phyloP scores from a whole-genome alignment of 2,113 vertebrate species.

The Catharus fuscescens region DNA sequence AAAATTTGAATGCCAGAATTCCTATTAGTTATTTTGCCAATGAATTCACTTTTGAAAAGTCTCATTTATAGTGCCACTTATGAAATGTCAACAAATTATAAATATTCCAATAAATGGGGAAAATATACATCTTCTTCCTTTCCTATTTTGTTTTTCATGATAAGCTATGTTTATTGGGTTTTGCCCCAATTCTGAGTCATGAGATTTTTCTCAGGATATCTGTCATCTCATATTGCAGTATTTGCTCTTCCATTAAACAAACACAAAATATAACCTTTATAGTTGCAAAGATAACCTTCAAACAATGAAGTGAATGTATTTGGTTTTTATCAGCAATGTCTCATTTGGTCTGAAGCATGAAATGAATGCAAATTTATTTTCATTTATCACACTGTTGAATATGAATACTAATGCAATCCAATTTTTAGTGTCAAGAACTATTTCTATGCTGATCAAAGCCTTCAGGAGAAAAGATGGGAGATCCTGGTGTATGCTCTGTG shows the following conservation, averaged over 20 bases:
- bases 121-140: neutral
- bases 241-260: constrained; percentile 9
- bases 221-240: neutral
- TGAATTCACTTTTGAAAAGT: neutral
- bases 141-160: neutral
- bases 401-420: constrained; percentile 20
- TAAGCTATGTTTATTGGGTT: neutral
- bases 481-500: neutral
- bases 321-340: constrained; percentile 12
- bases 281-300: constrained; percentile 49
- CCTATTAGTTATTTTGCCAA: neutral
- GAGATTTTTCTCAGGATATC: neutral
- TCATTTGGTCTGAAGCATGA: constrained; percentile 17
- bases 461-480: neutral
- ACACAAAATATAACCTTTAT: constrained; percentile 21
- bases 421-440: neutral
- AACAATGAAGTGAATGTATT: neutral
- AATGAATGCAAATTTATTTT: constrained; percentile 25
- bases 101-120: neutral
- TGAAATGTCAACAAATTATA: neutral
- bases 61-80: neutral
- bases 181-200: neutral
- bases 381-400: constrained; percentile 21
- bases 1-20: neutral
- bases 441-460: neutral